A percentile compares a stretch with the other conserved stretches of the same genome.
Conservation (phyloP, 2,113 vertebrate genomes). For the Apistogramma diplotaenia region DNA sequence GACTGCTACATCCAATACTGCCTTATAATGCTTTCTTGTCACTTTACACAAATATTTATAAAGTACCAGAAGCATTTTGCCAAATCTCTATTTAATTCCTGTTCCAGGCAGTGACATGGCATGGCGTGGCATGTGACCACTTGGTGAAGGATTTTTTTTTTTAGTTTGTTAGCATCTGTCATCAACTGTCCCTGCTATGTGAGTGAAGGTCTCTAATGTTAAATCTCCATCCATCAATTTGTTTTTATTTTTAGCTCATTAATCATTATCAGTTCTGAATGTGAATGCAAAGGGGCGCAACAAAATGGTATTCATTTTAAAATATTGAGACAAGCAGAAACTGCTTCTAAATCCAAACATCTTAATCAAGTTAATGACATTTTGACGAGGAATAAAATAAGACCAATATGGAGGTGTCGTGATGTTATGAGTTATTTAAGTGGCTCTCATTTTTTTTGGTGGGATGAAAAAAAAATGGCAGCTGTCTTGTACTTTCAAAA, state of each 20-base stretch:
- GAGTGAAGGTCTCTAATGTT: constrained; percentile 17
- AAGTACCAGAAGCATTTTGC: background rate
- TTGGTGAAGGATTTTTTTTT: background rate
- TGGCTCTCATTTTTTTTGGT: constrained; percentile 1
- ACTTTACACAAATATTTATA: background rate
- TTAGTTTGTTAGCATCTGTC: background rate
- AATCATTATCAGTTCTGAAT: constrained; percentile 17
- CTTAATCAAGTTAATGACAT: background rate
- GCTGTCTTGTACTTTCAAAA: constrained; percentile 21
- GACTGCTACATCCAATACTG: background rate
- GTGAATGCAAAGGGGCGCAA: constrained; percentile 10
- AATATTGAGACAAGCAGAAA: background rate
- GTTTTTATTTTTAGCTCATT: background rate
- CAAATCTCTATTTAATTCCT: background rate
- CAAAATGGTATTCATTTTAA: background rate
- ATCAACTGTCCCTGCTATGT: background rate
- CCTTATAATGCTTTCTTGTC: background rate
- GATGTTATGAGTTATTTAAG: constrained; percentile 14
- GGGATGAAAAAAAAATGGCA: background rate
- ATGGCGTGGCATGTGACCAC: background rate
- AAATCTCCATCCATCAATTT: constrained; percentile 34
- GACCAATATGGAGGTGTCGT: background rate
- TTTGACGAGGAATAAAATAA: background rate
- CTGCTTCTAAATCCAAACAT: background rate
- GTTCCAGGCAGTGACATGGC: background rate